Base-by-base conservation (phyloP, 2,797 vertebrate species). In the Martes flavigula region DNA sequence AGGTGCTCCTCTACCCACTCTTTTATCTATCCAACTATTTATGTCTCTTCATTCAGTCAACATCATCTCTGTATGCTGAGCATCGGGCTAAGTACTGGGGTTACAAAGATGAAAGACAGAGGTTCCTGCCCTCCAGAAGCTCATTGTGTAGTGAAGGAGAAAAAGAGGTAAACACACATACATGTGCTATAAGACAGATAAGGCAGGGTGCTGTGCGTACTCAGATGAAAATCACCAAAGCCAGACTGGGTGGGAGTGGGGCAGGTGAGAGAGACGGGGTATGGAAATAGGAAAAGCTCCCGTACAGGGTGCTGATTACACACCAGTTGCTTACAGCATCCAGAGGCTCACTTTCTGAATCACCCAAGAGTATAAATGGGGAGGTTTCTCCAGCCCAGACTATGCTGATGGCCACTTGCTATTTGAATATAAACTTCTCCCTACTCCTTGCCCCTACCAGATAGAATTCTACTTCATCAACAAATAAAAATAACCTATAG, bases 1-100 rank as follows among this genome's bases (percentile, higher is more conserved):
- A 3, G 30, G 40, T 62, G 1, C 17, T 48, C 12, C 40, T 62
- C 11, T 68, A 35, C 25, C 23, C 62, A 8, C 72, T 82, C 25
- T 18, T 40, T 66, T 25, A 54, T 84, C 58, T 18, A 54, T 27
- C 64, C 23, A 60, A 35, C 27, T 70, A 32, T 70, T 86, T 6
- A 35, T 32, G 12, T 75, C 30, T 91, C 64, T 91, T 91, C 43
- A 58, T 51, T 86, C 89, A 51, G 73, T 72, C 54, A 43, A 43
- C 46, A n/a, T 54, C 64, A 38, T 32, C 30, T 87, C 81, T 60
- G 8, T 35, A 1, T 58, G 43, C 32, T 81, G 79, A 25, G 1
- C 25, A 18, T 73, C 48, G 43, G 54, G 21, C 3, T 73, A 56
- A 43, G n/a, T 70, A 38, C 17, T 73, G 3, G 60, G 4, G 4